Percentiles rank a stretch among this genome's conserved stretches.
phyloP scores from a whole-genome alignment of 2,113 vertebrate genomes.

The Cromileptes altivelis region DNA sequence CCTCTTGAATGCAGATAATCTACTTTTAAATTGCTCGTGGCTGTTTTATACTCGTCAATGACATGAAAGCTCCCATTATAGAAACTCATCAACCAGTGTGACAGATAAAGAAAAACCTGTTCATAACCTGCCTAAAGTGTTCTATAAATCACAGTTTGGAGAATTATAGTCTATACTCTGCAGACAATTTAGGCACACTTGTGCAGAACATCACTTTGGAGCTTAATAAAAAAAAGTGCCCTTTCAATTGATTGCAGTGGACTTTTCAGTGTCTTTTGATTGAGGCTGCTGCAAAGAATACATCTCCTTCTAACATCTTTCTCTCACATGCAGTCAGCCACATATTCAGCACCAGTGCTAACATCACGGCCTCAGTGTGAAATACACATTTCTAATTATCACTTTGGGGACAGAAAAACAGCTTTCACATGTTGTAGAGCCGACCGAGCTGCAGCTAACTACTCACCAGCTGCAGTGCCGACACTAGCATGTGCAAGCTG shows the following conservation, averaged over 20 bases:
- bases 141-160: constrained; percentile 1
- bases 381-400: background rate
- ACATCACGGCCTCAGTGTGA: background rate
- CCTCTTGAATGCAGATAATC: constrained; percentile 14
- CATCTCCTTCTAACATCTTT: background rate
- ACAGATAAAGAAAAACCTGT: constrained; percentile 12
- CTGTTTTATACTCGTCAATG: background rate
- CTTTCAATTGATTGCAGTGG: background rate
- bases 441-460: background rate
- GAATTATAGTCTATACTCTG: background rate
- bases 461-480: constrained; percentile 33
- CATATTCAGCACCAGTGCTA: too few species aligned
- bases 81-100: constrained; percentile 13
- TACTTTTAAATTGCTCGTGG: constrained; percentile 9
- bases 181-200: background rate
- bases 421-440: background rate
- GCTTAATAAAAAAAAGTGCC: background rate
- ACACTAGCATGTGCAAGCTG: constrained; percentile 58
- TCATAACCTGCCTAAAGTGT: background rate
- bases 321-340: background rate
- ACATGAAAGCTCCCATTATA: constrained; percentile 34
- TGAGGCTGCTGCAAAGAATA: background rate
- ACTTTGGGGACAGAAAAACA: background rate
- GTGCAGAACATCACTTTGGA: background rate
- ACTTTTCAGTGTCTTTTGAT: background rate